A percentile compares a stretch with the other conserved stretches of the same genome.
These are phyloP conservation scores for Xanthia icteritia DNA, from an alignment of 2,888 invertebrate genomes.

Conservation along the genomic window DNA sequence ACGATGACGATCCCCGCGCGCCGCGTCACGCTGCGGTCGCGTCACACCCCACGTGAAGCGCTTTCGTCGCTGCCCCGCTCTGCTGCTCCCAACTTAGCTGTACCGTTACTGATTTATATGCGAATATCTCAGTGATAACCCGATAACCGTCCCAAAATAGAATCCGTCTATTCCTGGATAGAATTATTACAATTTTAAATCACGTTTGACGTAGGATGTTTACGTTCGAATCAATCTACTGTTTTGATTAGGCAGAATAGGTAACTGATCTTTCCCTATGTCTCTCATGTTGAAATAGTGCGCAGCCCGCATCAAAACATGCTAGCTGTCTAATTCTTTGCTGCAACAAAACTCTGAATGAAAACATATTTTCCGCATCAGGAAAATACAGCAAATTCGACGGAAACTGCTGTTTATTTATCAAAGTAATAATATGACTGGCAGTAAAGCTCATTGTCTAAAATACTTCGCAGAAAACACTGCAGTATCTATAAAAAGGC, in stretches of 20 bases:
- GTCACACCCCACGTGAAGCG: conserved; percentile 69
- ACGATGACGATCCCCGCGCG: conserved; percentile 65
- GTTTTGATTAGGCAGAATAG: conserved; percentile 32
- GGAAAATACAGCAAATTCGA: neutral
- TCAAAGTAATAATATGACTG: neutral
- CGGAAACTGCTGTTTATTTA: neutral
- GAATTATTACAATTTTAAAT: conserved; percentile 48
- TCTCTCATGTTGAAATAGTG: conserved; percentile 9
- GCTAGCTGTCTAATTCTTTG: neutral
- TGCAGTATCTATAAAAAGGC: conserved; percentile 12
- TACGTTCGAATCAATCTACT: conserved; percentile 14
- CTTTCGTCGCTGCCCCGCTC: conserved; percentile 37
- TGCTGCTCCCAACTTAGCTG: conserved; percentile 52
- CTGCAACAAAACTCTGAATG: neutral
- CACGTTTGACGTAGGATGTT: conserved; percentile 38
- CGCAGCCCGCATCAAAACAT: neutral
- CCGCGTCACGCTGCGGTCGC: conserved; percentile 63
- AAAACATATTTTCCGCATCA: neutral
- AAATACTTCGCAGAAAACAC: neutral
- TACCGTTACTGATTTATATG: conserved; percentile 65
- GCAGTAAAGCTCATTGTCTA: neutral
- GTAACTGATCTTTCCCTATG: conserved; percentile 39
- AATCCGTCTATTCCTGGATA: conserved; percentile 40
- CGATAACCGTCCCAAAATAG: conserved; percentile 55
- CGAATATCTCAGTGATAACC: conserved; percentile 59